Base-by-base conservation (phyloP, 2,888 invertebrate genomes). In the Eupeodes luniger region DNA sequence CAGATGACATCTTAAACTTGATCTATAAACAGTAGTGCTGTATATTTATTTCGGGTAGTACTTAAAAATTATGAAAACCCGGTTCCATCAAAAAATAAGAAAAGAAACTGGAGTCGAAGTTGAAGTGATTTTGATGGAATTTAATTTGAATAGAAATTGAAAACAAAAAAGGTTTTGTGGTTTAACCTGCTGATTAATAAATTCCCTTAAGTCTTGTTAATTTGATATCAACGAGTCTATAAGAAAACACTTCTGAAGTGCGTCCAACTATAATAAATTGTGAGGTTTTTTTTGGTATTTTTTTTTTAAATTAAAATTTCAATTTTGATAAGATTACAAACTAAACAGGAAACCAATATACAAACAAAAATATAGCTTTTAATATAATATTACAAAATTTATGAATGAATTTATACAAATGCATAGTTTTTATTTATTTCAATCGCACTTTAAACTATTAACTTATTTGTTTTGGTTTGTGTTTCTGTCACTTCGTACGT, bases 351-450 rank as follows among this genome's bases (percentile, higher is more conserved):
- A 70, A 70, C 40, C 19, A 16, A 40, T 6, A 55, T 55, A 12
- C 16, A 53, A n/a, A 49, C 34, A 64, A 16, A 55, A 57, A 12
- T 2, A 11, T 53, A 40, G 0, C 11, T 11, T 40, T 36, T 40
- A 19, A 36, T 36, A 51, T 4, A 62, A 19, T 44, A 62, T 62
- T 47, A 11, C 34, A 40, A 36, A 55, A 51, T 84, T 81, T 77
- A 81, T 85, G 85, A 85, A 85, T 85, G 85, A 77, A 84, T 34
- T 19, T 64, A 14, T 27, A 57, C 0, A 40, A 40, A 40, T 19
- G n/a, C 19, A 55, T 55, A 14, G 9, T 55, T 40, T 40, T 2
- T 40, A 40, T 40, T 27, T 7, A 66, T 27, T 66, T 66, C 47
- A 66, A 9, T 47, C 19, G 44, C 66, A n/a, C 27, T 7, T 10